Conservation (phyloP, 2,797 vertebrate genomes). For the Acanthurus lineatus region DNA sequence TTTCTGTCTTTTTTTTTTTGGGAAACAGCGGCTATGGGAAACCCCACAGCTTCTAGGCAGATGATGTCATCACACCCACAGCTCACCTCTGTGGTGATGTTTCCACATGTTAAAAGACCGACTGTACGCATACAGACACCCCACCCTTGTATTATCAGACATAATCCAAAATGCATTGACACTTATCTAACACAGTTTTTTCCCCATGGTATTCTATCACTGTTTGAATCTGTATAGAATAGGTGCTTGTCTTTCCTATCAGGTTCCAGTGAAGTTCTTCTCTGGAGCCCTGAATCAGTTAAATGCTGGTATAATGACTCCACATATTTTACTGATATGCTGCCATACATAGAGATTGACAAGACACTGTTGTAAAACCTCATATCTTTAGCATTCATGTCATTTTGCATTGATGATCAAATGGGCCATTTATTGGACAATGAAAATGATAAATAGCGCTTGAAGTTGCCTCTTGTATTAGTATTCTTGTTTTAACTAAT, state of each 20-base stretch:
- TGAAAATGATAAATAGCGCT: constrained; percentile 4
- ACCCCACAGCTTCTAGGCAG: constrained; percentile 76
- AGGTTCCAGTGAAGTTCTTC: neutral
- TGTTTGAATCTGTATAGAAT: constrained; percentile 10
- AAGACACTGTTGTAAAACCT: constrained; percentile 9
- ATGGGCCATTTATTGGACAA: constrained; percentile 18
- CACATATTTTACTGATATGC: neutral
- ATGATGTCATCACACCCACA: constrained; percentile 77
- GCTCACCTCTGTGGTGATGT: constrained; percentile 76
- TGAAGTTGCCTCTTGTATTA: constrained; percentile 41
- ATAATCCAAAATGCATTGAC: constrained; percentile 26
- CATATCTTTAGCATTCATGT: constrained; percentile 15
- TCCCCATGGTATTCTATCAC: constrained; percentile 11
- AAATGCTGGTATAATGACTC: neutral
- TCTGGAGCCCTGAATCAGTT: constrained; percentile 4
- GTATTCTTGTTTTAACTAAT: constrained; percentile 28
- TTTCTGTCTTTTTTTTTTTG: constrained; percentile 19
- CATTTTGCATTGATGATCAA: constrained; percentile 35
- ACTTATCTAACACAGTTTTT: neutral
- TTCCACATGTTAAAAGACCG: constrained; percentile 81
- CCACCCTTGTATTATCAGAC: constrained; percentile 65
- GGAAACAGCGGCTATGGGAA: constrained; percentile 63
- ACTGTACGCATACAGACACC: constrained; percentile 59
- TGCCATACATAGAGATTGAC: constrained; percentile 16
- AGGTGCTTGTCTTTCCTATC: neutral